A percentile compares a stretch with the other conserved stretches of the same genome.
These are phyloP conservation scores for Trachurus trachurus DNA, from an alignment of 2,797 vertebrate genomes.

Conservation along the genomic window DNA sequence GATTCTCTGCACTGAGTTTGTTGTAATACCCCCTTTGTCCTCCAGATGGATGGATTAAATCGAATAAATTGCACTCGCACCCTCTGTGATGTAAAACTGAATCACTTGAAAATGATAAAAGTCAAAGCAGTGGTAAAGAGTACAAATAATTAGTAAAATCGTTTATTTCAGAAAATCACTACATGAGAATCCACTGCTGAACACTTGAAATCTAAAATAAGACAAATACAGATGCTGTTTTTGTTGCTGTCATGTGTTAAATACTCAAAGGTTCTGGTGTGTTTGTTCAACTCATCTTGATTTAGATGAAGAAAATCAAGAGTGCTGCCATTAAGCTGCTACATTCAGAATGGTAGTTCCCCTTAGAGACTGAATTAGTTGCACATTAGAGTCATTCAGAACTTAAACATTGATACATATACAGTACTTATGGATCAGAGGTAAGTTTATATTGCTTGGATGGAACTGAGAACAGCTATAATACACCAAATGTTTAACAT, in stretches of 20 bases:
- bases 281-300: slow-evolving; percentile 12
- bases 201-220: slow-evolving; percentile 27
- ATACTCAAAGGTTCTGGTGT: slow-evolving; percentile 21
- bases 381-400: slow-evolving; percentile 17
- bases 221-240: slow-evolving; percentile 15
- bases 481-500: slow-evolving; percentile 29
- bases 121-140: background rate
- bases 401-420: slow-evolving; percentile 34
- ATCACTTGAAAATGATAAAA: background rate
- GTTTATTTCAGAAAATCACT: slow-evolving; percentile 53
- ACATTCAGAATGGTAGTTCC: slow-evolving; percentile 3
- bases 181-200: slow-evolving; percentile 4
- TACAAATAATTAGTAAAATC: slow-evolving; percentile 41
- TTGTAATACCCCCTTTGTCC: slow-evolving; percentile 10
- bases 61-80: background rate
- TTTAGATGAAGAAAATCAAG: background rate
- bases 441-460: slow-evolving; percentile 53
- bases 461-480: slow-evolving; percentile 21
- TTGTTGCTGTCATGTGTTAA: slow-evolving; percentile 28
- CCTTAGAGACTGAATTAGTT: background rate
- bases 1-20: background rate
- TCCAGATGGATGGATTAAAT: slow-evolving; percentile 19
- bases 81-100: background rate
- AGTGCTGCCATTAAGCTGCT: background rate
- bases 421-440: slow-evolving; percentile 64